Evolutionary conservation across 2,888 invertebrate species (phyloP), one percentile per base, ranked within the genome.

Genomic region (Pemphredon lugubris): DNA sequence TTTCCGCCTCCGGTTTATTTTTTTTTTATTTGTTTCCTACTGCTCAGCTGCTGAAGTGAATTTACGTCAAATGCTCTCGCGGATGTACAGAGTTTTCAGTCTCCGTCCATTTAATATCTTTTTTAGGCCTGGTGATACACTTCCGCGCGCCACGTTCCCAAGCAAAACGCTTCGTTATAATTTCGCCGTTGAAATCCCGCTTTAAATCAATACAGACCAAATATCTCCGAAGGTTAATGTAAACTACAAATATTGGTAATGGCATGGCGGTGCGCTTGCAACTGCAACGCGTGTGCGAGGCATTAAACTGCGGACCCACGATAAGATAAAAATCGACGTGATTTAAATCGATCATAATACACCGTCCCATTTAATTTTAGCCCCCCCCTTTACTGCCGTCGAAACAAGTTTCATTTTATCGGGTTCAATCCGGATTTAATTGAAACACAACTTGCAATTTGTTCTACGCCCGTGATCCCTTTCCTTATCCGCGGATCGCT

Each of bases 271-370:
- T 42, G 51, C 63, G 30, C 50, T 61, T 72, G 47, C 44, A 45
- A 34, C 39, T 55, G 54, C 42, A 16, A 37, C 48, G 47, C 58
- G 34, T 11, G 30, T 42, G 51, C 50, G 32, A 26, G 18, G 30
- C 37, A n/a, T 39, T 54, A 54, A 67, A 55, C 42, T 47, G 47
- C 45, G 39, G 39, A 48, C 16, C 47, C 48, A 53, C 39, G 75
- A 75, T 79, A 75, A 78, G 77, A 77, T 78, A 75, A 78, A 73
- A 65, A 61, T 72, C 37, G 55, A 40, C 16, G 32, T 3, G 37
- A 34, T 60, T 64, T 53, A 14, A 21, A 71, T 71, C 64, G 72
- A 65, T 71, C 59, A 18, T 18, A 14, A 45, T 40, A 11, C 16
- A 13, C 4, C 42, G 44, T 44, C 45, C 16, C 55, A 34, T 37